Evolutionary conservation across 2,888 invertebrate genomes (phyloP), one percentile per base, ranked within the genome.

Genomic region (Oconnorella tubifera): DNA sequence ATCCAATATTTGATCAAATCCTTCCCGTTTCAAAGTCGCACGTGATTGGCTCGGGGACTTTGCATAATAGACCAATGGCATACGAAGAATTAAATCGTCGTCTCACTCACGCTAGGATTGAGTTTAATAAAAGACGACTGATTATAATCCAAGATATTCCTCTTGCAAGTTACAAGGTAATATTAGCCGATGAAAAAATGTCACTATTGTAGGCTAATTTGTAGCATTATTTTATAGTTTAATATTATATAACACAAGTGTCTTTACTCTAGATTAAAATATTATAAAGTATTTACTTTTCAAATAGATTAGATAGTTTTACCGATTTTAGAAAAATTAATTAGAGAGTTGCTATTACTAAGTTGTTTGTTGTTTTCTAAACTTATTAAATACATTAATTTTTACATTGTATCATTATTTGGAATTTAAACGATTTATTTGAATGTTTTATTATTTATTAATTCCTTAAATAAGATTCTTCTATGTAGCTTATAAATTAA

Each of bases 51-150:
- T n/a, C n/a, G n/a, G n/a, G n/a, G n/a, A n/a, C n/a, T n/a, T n/a
- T n/a, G n/a, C n/a, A n/a, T n/a, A n/a, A n/a, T n/a, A n/a, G n/a
- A n/a, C n/a, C 10, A 25, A 51, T 51, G 14, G 53, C 14, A 51
- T 6, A 51, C 25, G 10, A 6, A 51, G 53, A 23, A 19, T 19
- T 23, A 14, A 56, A 4, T 6, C 27, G 14, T 28, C 56, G 19
- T 56, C 56, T 50, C 55, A 29, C 2, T 14, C 59, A 19, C 50
- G 63, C 66, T 6, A 40, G 62, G 19, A 33, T 33, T 28, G 69
- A 68, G 53, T 71, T 71, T 60, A 69, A 71, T 56, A 71, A 70
- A 62, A 68, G 67, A 33, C 31, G 71, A 33, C 70, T 66, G 57
- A 64, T 71, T 40, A 71, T 71, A 28, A 66, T 71, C 29, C 61